These are phyloP conservation scores for Lepidocyrtinus sp. DNA, from an alignment of 2,888 invertebrate genomes.

Conservation along the genomic window DNA sequence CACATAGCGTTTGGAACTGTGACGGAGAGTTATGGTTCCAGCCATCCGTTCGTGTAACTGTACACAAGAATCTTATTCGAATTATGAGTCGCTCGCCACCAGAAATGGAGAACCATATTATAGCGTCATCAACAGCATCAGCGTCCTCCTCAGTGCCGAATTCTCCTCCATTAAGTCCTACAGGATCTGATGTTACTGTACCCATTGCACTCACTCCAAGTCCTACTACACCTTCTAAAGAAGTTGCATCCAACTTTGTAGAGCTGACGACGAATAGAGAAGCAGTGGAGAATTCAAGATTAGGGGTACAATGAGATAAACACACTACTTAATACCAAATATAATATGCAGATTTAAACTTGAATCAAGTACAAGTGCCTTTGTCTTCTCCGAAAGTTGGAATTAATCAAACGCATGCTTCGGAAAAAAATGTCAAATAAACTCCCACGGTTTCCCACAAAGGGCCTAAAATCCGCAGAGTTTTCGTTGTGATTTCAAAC, in stretches of 20 bases:
- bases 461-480: no score
- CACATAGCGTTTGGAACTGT: slow-evolving; percentile 83
- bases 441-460: no score
- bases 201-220: slow-evolving; percentile 31
- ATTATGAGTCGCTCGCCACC: slow-evolving; percentile 62
- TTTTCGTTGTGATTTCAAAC: no score
- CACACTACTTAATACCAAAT: no score
- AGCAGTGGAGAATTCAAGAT: background rate
- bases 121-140: background rate
- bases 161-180: slow-evolving; percentile 52
- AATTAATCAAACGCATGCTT: no score
- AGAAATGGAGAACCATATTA: slow-evolving; percentile 24
- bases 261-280: background rate
- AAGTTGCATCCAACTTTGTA: slow-evolving; percentile 25
- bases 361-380: background rate
- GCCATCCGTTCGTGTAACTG: slow-evolving; percentile 68
- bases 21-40: slow-evolving; percentile 80
- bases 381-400: no score
- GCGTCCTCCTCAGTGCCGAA: slow-evolving; percentile 27
- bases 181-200: slow-evolving; percentile 41
- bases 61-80: slow-evolving; percentile 67
- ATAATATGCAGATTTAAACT: background rate
- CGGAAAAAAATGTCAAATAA: no score
- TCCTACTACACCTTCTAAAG: slow-evolving; percentile 33
- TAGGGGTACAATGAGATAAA: background rate